phyloP scores from a whole-genome alignment of 2,888 invertebrate genomes.

The Synergus laeviventris region DNA sequence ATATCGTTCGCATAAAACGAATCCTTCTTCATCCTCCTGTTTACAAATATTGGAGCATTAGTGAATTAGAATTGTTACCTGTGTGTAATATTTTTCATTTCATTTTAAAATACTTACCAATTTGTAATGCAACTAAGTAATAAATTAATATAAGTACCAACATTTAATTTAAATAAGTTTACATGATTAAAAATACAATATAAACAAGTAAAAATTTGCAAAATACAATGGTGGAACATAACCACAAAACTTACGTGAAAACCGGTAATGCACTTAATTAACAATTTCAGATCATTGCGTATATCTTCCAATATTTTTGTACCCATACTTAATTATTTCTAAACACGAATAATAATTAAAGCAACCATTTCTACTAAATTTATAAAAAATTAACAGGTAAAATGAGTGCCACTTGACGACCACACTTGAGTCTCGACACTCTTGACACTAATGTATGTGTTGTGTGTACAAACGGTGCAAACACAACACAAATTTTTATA shows the following conservation, averaged over 20 bases:
- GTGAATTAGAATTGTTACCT: slow-evolving; percentile 1
- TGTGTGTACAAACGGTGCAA: neutral
- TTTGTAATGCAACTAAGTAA: neutral
- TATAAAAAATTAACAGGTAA: neutral
- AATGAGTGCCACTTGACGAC: too few relatives aligned
- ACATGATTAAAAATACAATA: slow-evolving; percentile 1
- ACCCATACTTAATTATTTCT: slow-evolving; percentile 60
- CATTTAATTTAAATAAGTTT: neutral
- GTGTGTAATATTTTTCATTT: neutral
- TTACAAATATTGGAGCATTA: slow-evolving; percentile 41
- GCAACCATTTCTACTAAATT: neutral
- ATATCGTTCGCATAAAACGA: slow-evolving; percentile 73
- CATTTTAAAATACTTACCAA: too few relatives aligned
- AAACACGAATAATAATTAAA: neutral
- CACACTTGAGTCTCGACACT: neutral
- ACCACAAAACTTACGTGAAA: slow-evolving; percentile 63
- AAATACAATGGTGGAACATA: neutral
- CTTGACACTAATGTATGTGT: too few relatives aligned
- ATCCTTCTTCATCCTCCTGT: slow-evolving; percentile 74
- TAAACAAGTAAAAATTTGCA: neutral
- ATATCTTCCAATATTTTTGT: slow-evolving; percentile 69
- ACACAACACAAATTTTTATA: neutral
- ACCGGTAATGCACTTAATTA: slow-evolving; percentile 68
- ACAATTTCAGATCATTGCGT: slow-evolving; percentile 68
- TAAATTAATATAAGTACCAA: neutral